phyloP scores from a whole-genome alignment of 2,888 invertebrate genomes.

The Nephrotoma flavescens region DNA sequence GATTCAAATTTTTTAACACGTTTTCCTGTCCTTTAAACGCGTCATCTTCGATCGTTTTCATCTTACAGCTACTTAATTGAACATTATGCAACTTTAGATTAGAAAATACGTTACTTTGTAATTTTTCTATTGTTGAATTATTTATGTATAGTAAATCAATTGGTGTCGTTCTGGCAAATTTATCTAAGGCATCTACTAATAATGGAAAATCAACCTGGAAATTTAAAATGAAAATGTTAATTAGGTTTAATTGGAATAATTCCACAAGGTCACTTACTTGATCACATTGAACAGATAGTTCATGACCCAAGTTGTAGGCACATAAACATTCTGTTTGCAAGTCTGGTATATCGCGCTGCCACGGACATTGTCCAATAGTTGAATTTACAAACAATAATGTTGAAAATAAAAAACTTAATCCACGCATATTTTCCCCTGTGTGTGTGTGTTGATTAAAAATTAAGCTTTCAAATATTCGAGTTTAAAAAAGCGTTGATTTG shows the following conservation, averaged over 20 bases:
- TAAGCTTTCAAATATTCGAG: not conserved
- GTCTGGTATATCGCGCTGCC: slow-evolving; percentile 58
- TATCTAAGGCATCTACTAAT: slow-evolving; percentile 57
- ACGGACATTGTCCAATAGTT: slow-evolving; percentile 61
- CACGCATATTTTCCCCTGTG: not conserved
- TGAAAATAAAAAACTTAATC: slow-evolving; percentile 16
- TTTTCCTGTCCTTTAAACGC: slow-evolving; percentile 75
- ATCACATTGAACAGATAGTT: slow-evolving; percentile 80
- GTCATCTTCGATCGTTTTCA: slow-evolving; percentile 49
- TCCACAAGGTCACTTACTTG: slow-evolving; percentile 35
- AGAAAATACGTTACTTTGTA: slow-evolving; percentile 51
- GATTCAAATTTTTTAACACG: slow-evolving; percentile 65
- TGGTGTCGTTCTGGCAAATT: slow-evolving; percentile 47
- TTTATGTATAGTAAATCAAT: slow-evolving; percentile 78
- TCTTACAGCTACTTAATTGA: slow-evolving; percentile 71
- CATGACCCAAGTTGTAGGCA: slow-evolving; percentile 70
- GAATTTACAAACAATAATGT: slow-evolving; percentile 12
- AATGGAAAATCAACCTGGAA: slow-evolving; percentile 56
- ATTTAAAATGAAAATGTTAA: not conserved
- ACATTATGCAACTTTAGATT: slow-evolving; percentile 64
- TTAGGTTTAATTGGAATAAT: not conserved
- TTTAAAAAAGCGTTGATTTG: not conserved
- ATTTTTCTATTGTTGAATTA: slow-evolving; percentile 61
- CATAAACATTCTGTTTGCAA: slow-evolving; percentile 77
- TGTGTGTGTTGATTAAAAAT: not conserved